Conservation (phyloP, 2,113 vertebrate species). For the Lutjanus erythropterus region DNA sequence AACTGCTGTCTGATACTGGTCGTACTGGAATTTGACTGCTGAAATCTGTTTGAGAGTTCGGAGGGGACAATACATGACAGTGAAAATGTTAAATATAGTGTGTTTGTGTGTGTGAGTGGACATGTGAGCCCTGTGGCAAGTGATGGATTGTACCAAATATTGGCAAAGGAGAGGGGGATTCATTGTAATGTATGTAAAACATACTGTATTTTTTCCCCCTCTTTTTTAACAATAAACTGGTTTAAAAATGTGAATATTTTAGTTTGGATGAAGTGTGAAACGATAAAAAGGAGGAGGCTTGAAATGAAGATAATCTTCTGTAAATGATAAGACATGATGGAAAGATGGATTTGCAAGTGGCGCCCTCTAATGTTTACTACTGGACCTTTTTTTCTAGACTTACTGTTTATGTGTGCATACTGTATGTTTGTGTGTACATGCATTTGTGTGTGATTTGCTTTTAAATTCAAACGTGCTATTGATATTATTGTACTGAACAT, state of each 20-base stretch:
- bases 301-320: constrained; percentile 17
- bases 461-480: constrained; percentile 28
- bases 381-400: constrained; percentile 46
- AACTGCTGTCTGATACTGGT: constrained; percentile 14
- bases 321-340: constrained; percentile 6
- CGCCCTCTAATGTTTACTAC: constrained; percentile 71
- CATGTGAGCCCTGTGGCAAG: constrained; percentile 51
- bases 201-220: constrained; percentile 2
- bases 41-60: background rate
- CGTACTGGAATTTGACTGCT: constrained; percentile 14
- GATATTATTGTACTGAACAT: constrained; percentile 32
- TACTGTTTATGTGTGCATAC: constrained; percentile 35
- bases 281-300: constrained; percentile 6
- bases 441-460: constrained; percentile 49
- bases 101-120: constrained; percentile 43
- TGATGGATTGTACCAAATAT: constrained; percentile 66
- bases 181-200: constrained; percentile 39
- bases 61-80: constrained; percentile 21
- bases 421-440: constrained; percentile 45
- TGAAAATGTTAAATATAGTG: constrained; percentile 40
- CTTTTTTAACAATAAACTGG: background rate
- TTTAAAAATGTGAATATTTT: constrained; percentile 34
- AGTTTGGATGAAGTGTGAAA: constrained; percentile 9
- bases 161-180: constrained; percentile 44
- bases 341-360: constrained; percentile 46